These are phyloP conservation scores for Neodiprion pinetum DNA, from an alignment of 1,140 invertebrate species.

Conservation along the genomic window DNA sequence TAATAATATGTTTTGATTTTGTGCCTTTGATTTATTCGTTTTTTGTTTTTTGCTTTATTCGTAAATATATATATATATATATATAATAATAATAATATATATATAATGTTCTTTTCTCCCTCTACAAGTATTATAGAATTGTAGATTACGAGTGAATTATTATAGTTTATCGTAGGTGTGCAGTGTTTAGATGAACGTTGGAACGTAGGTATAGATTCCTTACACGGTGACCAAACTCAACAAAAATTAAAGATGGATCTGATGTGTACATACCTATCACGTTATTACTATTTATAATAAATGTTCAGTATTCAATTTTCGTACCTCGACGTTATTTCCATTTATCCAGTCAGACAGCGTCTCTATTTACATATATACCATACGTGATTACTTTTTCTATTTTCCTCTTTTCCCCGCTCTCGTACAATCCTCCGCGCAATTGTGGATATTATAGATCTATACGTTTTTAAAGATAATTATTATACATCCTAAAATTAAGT, in stretches of 20 bases:
- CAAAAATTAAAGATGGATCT: no score
- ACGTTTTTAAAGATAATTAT: conserved; percentile 14
- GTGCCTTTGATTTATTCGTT: conserved; percentile 31
- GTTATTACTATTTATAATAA: not conserved
- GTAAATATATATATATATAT: not conserved
- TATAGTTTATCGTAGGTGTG: not conserved
- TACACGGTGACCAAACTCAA: no score
- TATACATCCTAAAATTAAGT: conserved; percentile 52
- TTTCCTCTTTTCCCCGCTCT: no score
- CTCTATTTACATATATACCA: conserved; percentile 52
- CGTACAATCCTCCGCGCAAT: conserved; percentile 45
- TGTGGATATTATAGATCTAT: not conserved
- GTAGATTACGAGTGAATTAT: no score
- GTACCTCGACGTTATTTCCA: conserved; percentile 16
- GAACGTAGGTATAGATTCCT: not conserved
- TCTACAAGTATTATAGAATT: no score
- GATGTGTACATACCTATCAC: not conserved
- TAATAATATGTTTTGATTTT: conserved; percentile 34
- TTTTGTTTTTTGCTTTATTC: not conserved
- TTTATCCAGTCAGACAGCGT: conserved; percentile 34
- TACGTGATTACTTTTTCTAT: no score
- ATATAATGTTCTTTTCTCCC: not conserved
- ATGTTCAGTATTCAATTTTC: conserved; percentile 12
- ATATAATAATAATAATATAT: not conserved
- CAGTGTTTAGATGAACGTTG: conserved; percentile 5